Evolutionary conservation across 2,113 vertebrate species (phyloP), one percentile per base, ranked within the genome.

Genomic region (Petaurus breviceps): DNA sequence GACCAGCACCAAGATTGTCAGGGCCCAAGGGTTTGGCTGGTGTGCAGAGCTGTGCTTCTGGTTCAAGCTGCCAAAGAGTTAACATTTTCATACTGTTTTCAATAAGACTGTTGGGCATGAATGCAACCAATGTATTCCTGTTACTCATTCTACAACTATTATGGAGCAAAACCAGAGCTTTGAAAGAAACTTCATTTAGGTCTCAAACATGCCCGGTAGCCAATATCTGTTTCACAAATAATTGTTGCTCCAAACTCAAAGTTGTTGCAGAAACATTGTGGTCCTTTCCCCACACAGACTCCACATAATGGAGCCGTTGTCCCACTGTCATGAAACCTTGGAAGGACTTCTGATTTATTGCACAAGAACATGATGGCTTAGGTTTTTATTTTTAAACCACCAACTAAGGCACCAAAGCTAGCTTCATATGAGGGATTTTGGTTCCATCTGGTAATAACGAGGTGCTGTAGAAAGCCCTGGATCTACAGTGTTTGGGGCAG

Each of bases 161-260:
- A 90, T 94, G 95, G 92, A 91, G 95, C 43, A 94, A 95, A 97
- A 95, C 91, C 96, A 94, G 94, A 96, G 91, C 96, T 95, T 90
- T 46, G 92, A 97, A 97, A 91, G 50, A 97, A 84, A 96, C 92
- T 93, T 96, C 97, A 97, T 55, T 97, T 84, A 97, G 96, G 57
- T 93, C 53, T 94, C 96, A 97, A 97, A 96, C 91, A 93, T 61
- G 89, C 11, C 96, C 93, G 95, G 95, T 54, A 97, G 90, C 91
- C 93, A 96, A 95, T 95, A 26, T n/a, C 46, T 94, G 26, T 91
- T 96, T 96, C 91, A 57, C 95, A 97, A 98, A 96, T 97, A 97
- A 96, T 95, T 93, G 94, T 57, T 94, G 50, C 93, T 97, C 43
- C 93, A 95, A 96, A 96, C 90, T 95, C 90, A 94, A 96, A 95